Evolutionary conservation across 1,140 invertebrate species (phyloP).

Genomic region (Dreissena polymorpha): DNA sequence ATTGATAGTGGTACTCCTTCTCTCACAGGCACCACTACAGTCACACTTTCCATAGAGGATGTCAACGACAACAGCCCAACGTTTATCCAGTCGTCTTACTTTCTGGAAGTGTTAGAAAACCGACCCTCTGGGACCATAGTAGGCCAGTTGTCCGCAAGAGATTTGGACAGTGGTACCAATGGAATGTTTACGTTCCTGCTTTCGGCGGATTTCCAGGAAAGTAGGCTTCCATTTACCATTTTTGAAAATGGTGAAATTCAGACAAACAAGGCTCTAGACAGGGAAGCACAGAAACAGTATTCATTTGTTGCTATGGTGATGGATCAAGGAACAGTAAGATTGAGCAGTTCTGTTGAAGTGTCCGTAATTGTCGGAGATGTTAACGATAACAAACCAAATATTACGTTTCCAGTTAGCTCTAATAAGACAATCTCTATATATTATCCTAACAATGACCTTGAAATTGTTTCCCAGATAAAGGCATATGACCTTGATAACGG

Average conservation of each 20-base stretch:
- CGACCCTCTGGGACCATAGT: slow-evolving; percentile 82
- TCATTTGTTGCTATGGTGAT: slow-evolving; percentile 91
- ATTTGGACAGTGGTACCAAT: slow-evolving; percentile 93
- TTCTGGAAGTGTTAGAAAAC: slow-evolving; percentile 67
- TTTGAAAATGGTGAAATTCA: slow-evolving; percentile 92
- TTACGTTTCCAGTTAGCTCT: slow-evolving; percentile 66
- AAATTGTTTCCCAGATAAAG: slow-evolving; percentile 73
- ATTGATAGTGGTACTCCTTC: slow-evolving; percentile 88
- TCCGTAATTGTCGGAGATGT: slow-evolving; percentile 89
- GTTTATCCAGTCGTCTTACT: slow-evolving; percentile 57
- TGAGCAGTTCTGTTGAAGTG: slow-evolving; percentile 90
- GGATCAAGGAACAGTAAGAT: slow-evolving; percentile 93
- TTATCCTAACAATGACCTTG: slow-evolving; percentile 95
- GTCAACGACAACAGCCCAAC: slow-evolving; percentile 81
- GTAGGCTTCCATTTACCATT: slow-evolving; percentile 90
- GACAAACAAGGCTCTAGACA: slow-evolving; percentile 87
- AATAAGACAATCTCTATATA: slow-evolving; percentile 87
- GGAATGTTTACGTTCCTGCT: slow-evolving; percentile 80
- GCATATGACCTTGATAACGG: slow-evolving; percentile 81
- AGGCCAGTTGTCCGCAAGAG: slow-evolving; percentile 91
- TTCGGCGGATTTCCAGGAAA: slow-evolving; percentile 85
- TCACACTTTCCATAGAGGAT: slow-evolving; percentile 83
- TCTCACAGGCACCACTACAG: slow-evolving; percentile 59
- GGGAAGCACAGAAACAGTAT: slow-evolving; percentile 90
- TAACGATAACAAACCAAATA: slow-evolving; percentile 85